Base-by-base conservation (phyloP, 2,888 invertebrate genomes). In the Cecidostiba fungosa region DNA sequence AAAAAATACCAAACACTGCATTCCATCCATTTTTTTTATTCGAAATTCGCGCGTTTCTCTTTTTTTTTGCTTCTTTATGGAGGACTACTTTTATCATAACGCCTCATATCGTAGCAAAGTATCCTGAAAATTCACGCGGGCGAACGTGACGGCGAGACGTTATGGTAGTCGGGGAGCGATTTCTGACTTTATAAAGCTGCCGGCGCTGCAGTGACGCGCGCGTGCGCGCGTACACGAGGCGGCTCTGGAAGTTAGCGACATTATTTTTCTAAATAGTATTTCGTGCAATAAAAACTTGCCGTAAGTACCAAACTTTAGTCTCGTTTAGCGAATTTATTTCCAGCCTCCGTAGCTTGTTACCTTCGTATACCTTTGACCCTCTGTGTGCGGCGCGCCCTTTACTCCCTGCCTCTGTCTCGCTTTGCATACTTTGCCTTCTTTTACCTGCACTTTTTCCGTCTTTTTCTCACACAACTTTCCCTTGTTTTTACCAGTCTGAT, bases 261-360 rank as follows among this genome's bases (percentile, higher is more conserved):
- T 91, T 91, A 91, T 91, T 91, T 91, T 91, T 91, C 90, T 91
- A 91, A 91, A 91, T 91, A 91, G 91, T 91, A 91, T 91, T 91
- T 90, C 89, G 89, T 88, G 90, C 90, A 91, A 91, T 91, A 91
- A 91, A 92, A 91, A 91, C 89, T 91, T 90, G 89, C 84, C 88
- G 88, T 91, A 92, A 92, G 90, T 91, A 91, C 91, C 90, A 89
- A 91, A 91, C 90, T 92, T 91, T 88, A 89, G 89, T 89, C 90
- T 91, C 91, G 90, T 91, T 91, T 91, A 90, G 90, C 89, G 89
- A 90, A 91, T 91, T 91, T 91, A 91, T 91, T 91, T 89, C 89
- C 84, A 72, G 86, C 87, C 88, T 87, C 87, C 87, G 88, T 86
- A 87, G 87, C 89, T 88, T 88, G 88, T 88, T 89, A 88, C 88